phyloP scores from a whole-genome alignment of 2,797 vertebrate genomes.

The Enteromius thamalakanensis region DNA sequence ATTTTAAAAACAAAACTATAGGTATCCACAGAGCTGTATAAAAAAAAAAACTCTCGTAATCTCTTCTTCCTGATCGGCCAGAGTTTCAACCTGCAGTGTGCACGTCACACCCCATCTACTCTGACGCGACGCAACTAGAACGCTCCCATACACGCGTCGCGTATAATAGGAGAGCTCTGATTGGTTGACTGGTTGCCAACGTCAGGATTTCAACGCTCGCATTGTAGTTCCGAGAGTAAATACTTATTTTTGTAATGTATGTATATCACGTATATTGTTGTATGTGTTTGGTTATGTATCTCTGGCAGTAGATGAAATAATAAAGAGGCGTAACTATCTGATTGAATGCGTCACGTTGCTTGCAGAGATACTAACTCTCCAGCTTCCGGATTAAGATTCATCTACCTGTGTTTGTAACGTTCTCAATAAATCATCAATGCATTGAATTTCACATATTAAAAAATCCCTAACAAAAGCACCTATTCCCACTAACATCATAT shows the following conservation, averaged over 20 bases:
- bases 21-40: background rate
- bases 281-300: background rate
- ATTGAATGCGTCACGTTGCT: conserved; percentile 13
- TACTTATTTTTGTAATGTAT: conserved; percentile 27
- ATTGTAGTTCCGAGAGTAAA: background rate
- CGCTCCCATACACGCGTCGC: conserved; percentile 18
- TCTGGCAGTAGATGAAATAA: background rate
- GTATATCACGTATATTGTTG: background rate
- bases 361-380: conserved; percentile 43
- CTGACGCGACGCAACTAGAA: conserved; percentile 24
- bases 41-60: background rate
- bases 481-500: background rate
- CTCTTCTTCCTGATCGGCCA: conserved; percentile 35
- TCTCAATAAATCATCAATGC: background rate
- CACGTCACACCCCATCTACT: conserved; percentile 8
- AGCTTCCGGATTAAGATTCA: conserved; percentile 16
- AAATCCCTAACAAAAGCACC: background rate
- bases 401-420: background rate
- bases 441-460: background rate
- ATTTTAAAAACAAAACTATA: background rate
- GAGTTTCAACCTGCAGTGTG: conserved; percentile 6
- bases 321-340: background rate
- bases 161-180: background rate
- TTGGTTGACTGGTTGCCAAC: conserved; percentile 2
- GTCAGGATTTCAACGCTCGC: background rate